Base-by-base conservation (phyloP, 2,113 vertebrate genomes). In the Oxygymnocypris stewartii region DNA sequence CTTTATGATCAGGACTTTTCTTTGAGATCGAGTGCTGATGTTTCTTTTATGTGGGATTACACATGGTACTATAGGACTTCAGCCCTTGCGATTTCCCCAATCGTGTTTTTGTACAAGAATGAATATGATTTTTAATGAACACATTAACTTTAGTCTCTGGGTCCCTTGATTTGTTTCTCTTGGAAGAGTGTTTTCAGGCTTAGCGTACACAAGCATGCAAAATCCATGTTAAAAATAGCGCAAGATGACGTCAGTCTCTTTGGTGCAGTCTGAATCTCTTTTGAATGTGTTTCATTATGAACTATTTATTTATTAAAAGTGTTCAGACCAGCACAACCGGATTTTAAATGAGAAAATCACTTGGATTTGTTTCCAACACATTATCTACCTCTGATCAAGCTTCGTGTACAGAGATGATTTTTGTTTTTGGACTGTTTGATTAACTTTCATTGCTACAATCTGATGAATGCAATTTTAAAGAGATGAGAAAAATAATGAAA, bases 101-200 rank as follows among this genome's bases (percentile, higher is more conserved):
- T 59, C 51, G 4, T 6, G 49, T 5, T 28, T 67, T 14, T 31
- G 2, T 35, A 3, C 65, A 35, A 35, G 65, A 35, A 18, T 42
- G 37, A 59, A 31, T 28, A 47, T 23, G 23, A 47, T 44, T 47
- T 47, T 47, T 25, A 61, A 61, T 42, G 18, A 18, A 6, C 25
- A 11, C 28, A 59, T 40, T 6, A 4, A 4, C 54, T n/a, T 37
- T 4, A 57, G 28, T 37, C 5, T 54, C 49, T 78, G 77, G 77
- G 10, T 61, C 20, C 61, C 11, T 23, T 57, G 49, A n/a, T n/a
- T 63, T 42, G 54, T 25, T 44, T 25, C 74, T 76, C 11, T 7
- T 76, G 74, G 42, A 49, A 47, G 42, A 76, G 57, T 61, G 20
- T 61, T 61, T 61, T 61, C 57, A 61, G 12, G 71, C 71, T 74